A percentile compares a stretch with the other conserved stretches of the same genome.
Conservation (phyloP, 2,888 invertebrate species). For the Metopia argyrocephala region DNA sequence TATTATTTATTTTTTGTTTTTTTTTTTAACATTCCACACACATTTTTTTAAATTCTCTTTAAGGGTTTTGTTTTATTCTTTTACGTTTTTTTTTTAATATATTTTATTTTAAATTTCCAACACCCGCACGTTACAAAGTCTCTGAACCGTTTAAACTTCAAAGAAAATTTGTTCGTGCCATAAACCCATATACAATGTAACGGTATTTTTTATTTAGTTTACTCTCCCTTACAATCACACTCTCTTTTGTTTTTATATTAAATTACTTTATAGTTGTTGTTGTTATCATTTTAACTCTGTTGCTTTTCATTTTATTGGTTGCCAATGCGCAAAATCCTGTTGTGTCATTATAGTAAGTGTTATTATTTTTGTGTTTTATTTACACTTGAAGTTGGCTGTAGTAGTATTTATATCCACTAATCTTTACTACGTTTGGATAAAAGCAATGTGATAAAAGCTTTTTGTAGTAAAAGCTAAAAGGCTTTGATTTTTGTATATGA, state of each 20-base stretch:
- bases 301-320: constrained; percentile 42
- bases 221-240: constrained; percentile 23
- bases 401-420: constrained; percentile 37
- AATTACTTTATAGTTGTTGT: neutral
- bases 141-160: constrained; percentile 75
- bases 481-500: neutral
- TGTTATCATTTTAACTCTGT: constrained; percentile 56
- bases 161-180: constrained; percentile 26
- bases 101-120: constrained; percentile 69
- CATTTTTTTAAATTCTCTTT: constrained; percentile 50
- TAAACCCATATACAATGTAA: constrained; percentile 44
- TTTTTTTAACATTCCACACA: constrained; percentile 32
- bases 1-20: neutral
- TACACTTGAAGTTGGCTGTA: constrained; percentile 71
- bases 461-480: constrained; percentile 50
- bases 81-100: constrained; percentile 35
- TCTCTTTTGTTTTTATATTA: constrained; percentile 25
- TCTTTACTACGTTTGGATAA: constrained; percentile 32
- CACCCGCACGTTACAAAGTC: constrained; percentile 76
- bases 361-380: constrained; percentile 66
- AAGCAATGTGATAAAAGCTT: constrained; percentile 17
- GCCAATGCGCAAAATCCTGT: constrained; percentile 53
- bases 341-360: constrained; percentile 44
- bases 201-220: constrained; percentile 50
- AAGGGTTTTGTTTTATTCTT: constrained; percentile 20